phyloP scores from a whole-genome alignment of 2,113 vertebrate species.

The Xenopus borealis region DNA sequence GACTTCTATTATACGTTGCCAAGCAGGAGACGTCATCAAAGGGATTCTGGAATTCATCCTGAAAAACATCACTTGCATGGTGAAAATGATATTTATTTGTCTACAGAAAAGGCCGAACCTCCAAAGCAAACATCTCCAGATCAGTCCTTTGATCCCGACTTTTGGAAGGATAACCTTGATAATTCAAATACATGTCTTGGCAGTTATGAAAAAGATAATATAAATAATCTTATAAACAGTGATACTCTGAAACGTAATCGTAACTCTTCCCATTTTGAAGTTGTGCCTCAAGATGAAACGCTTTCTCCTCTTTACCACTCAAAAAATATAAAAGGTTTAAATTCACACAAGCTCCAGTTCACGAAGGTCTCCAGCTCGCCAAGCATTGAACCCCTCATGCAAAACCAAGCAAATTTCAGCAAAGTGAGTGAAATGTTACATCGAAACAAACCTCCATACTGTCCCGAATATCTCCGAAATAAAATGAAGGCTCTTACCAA shows the following conservation, averaged over 20 bases:
- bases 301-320: constrained; percentile 3
- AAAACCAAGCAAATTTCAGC: neutral
- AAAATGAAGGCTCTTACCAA: constrained; percentile 42
- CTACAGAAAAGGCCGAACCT: neutral
- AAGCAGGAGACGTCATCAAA: constrained; percentile 7
- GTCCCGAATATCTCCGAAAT: constrained; percentile 49
- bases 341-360: neutral
- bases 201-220: neutral
- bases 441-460: constrained; percentile 31
- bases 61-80: neutral
- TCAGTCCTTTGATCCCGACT: neutral
- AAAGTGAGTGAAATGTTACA: constrained; percentile 40
- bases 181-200: neutral
- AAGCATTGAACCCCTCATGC: neutral
- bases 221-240: neutral
- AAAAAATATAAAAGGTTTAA: constrained; percentile 14
- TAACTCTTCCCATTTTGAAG: neutral
- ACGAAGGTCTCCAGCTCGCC: neutral
- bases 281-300: neutral
- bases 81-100: neutral
- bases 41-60: constrained; percentile 8
- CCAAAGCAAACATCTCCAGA: neutral
- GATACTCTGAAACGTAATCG: neutral
- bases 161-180: constrained; percentile 6
- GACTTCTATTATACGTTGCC: constrained; percentile 26